Evolutionary conservation across 2,797 vertebrate species (phyloP), one percentile per base, ranked within the genome.

Genomic region (Helicolenus hilgendorfi): DNA sequence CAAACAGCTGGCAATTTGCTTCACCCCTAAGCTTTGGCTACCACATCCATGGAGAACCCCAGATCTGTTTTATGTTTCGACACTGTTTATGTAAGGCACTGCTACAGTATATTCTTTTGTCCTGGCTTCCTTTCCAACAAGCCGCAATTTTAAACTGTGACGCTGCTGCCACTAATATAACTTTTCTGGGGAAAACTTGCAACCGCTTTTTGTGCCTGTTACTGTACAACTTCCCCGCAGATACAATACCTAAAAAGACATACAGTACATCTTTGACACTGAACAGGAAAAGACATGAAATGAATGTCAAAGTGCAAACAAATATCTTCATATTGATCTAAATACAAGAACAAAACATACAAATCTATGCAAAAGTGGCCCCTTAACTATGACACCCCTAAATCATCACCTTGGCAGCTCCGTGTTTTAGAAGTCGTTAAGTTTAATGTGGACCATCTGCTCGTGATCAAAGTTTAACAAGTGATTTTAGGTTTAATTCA

Each of bases 1-100:
- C 59, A 79, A 75, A 69, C 68, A 41, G 58, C 45, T 65, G 49
- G 79, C 62, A 69, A 64, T 72, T 20, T 73, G 71, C 26, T 72
- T 86, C 76, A 24, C 84, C 55, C 62, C 24, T 29, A 13, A 74
- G 59, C 64, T 91, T 72, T 33, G 38, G 38, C 24, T 27, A 59
- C 22, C 72, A 76, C 78, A 69, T 82, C 68, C 22, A 10, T 41
- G 24, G 41, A 81, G 49, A 88, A 74, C 20, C 11, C 11, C 45
- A 9, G 59, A 56, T 70, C 49, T 38, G 69, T 56, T 80, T 70
- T 70, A 62, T 80, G 20, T 75, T 77, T 73, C 65, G 9, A 45
- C 26, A 14, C 18, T 24, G 11, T 86, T 86, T 79, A 69, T 69
- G 59, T 45, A 65, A 63, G 56, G 11, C 38, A 64, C 41, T 41